Conservation (phyloP, 2,888 invertebrate species). For the Tetragonula carbonaria region DNA sequence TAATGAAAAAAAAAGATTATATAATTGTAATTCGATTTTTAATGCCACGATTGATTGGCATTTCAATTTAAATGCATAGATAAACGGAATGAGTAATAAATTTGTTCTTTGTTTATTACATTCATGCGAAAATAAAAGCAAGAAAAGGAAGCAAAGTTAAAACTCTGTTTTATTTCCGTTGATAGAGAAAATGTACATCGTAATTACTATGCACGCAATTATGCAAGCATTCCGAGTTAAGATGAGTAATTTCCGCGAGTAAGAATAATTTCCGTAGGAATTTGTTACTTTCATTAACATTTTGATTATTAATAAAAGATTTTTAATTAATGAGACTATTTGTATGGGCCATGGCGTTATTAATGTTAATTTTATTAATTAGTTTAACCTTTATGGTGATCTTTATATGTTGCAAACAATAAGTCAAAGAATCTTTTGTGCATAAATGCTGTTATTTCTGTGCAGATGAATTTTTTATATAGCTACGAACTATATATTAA, state of each 20-base stretch:
- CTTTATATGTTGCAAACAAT: background rate
- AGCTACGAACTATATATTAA: no score
- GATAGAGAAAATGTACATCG: conserved; percentile 7
- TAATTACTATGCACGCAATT: conserved; percentile 19
- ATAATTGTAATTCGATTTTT: no score
- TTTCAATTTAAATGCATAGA: background rate
- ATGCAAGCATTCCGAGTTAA: background rate
- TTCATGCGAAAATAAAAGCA: background rate
- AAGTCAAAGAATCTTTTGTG: no score
- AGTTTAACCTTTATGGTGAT: background rate
- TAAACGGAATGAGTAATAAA: background rate
- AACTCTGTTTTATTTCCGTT: background rate
- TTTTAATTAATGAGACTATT: conserved; percentile 36
- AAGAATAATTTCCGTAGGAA: conserved; percentile 5
- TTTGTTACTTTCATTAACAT: conserved; percentile 22
- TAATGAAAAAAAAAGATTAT: background rate
- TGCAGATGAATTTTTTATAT: no score
- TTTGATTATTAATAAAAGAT: conserved; percentile 19
- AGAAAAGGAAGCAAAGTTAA: background rate
- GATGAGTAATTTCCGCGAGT: conserved; percentile 5
- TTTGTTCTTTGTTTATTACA: background rate
- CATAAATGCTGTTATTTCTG: no score
- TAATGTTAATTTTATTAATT: background rate
- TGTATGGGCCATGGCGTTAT: background rate
- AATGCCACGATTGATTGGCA: background rate